Conservation (phyloP, 2,113 vertebrate species). For the Stegostoma tigrinum region DNA sequence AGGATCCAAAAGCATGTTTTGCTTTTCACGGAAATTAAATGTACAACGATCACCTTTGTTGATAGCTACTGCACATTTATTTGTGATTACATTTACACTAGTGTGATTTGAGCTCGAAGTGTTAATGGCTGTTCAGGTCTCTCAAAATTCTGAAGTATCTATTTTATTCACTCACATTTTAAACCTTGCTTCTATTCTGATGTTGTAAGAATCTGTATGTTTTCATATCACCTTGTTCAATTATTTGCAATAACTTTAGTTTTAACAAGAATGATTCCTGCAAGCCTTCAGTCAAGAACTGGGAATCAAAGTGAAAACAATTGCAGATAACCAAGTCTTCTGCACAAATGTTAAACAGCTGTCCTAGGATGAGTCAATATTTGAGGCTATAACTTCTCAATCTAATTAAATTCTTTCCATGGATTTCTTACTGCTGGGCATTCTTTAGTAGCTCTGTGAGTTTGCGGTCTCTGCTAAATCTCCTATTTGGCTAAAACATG, state of each 20-base stretch:
- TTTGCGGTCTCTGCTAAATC: neutral
- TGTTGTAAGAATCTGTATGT: neutral
- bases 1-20: neutral
- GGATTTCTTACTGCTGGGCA: neutral
- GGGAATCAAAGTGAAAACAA: neutral
- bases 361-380: neutral
- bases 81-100: neutral
- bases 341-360: neutral
- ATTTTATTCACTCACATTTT: neutral
- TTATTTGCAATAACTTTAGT: neutral
- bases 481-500: neutral
- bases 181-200: neutral
- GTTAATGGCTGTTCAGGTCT: neutral
- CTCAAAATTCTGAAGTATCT: neutral
- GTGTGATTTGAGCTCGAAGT: neutral
- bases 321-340: neutral
- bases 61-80: neutral
- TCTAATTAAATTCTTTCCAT: neutral
- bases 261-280: neutral
- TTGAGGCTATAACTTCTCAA: neutral
- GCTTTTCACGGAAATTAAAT: neutral
- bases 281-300: neutral
- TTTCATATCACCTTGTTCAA: neutral
- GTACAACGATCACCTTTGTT: neutral
- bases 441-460: neutral